Evolutionary conservation across 2,888 invertebrate genomes (phyloP).

Genomic region (Erynnis tages): DNA sequence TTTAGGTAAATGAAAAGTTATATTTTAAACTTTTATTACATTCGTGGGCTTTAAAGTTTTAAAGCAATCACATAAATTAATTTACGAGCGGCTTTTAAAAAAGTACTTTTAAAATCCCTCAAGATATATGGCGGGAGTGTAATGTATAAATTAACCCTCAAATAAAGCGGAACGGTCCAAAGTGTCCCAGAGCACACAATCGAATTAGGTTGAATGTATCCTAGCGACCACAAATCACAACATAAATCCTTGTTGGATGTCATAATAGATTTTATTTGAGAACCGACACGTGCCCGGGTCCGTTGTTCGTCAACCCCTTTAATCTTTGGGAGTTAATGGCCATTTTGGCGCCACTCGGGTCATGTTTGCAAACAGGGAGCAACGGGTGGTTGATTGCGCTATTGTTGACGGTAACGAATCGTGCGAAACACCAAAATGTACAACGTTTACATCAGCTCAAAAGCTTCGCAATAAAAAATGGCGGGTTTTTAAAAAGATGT

Average conservation of each 20-base stretch:
- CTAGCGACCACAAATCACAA: constrained; percentile 50
- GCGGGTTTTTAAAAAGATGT: constrained; percentile 4
- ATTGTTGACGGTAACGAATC: constrained; percentile 49
- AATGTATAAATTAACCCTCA: constrained; percentile 43
- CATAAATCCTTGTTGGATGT: constrained; percentile 40
- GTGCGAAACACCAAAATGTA: constrained; percentile 34
- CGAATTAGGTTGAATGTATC: constrained; percentile 49
- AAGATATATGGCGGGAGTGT: constrained; percentile 46
- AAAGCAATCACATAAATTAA: constrained; percentile 49
- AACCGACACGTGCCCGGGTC: constrained; percentile 31
- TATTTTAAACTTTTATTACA: constrained; percentile 26
- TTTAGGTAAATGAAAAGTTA: constrained; percentile 19
- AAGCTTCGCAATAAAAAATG: neutral
- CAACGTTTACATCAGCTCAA: constrained; percentile 9
- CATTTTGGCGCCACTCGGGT: constrained; percentile 44
- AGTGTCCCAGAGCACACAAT: constrained; percentile 40
- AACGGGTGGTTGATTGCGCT: constrained; percentile 68
- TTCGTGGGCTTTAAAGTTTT: constrained; percentile 23
- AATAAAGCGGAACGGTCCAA: constrained; percentile 37
- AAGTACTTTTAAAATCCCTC: constrained; percentile 51
- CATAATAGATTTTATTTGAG: constrained; percentile 34
- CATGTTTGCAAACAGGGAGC: constrained; percentile 60
- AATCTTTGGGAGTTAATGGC: constrained; percentile 28
- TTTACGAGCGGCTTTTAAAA: constrained; percentile 60
- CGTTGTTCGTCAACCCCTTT: constrained; percentile 33